Base-by-base conservation (phyloP, 1,140 invertebrate genomes). In the Diachasmimorpha longicaudata region DNA sequence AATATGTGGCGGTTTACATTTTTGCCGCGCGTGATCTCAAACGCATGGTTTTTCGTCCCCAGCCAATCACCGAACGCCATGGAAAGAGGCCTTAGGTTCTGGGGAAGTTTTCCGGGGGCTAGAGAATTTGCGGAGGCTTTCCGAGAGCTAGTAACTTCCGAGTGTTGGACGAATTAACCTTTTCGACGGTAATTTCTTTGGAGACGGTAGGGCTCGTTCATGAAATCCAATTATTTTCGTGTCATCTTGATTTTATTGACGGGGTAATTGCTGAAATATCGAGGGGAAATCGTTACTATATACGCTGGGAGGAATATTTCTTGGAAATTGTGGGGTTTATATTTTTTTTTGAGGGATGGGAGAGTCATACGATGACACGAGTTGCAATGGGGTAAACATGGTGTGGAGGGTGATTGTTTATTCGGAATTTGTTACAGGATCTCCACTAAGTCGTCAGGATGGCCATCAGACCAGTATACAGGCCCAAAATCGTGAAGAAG, bases 401-500 rank as follows among this genome's bases (percentile, higher is more conserved):
- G 44, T 77, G 36, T 66, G 44, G 13, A 16, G 70, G 19, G 69
- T 23, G 9, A 31, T 44, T 25, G 31, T 67, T 13, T 37, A 25
- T 68, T 77, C 6, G 73, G 5, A 79, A 75, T 80, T 73, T 72
- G 77, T 82, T 85, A 58, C 58, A 81, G 81, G 80, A 77, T 70
- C 71, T 79, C 52, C 72, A 77, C n/a, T 75, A 14, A 77, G 66
- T 72, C 19, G 11, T 73, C 69, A 87, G 81, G 71, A 96, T 97
- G 95, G 93, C 95, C 78, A 95, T 97, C 83, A 91, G 94, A 88
- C 96, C 96, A 81, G 93, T 97, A 31, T 94, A 95, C 80, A 95
- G 96, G 85, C 95, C 95, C 1, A 95, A 92, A 81, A 96, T 98
- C 85, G 93, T 99, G 70, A 98, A 99, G 90, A 99, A 99, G 91